Conservation (phyloP, 2,888 invertebrate genomes). For the Machimus atricapillus region DNA sequence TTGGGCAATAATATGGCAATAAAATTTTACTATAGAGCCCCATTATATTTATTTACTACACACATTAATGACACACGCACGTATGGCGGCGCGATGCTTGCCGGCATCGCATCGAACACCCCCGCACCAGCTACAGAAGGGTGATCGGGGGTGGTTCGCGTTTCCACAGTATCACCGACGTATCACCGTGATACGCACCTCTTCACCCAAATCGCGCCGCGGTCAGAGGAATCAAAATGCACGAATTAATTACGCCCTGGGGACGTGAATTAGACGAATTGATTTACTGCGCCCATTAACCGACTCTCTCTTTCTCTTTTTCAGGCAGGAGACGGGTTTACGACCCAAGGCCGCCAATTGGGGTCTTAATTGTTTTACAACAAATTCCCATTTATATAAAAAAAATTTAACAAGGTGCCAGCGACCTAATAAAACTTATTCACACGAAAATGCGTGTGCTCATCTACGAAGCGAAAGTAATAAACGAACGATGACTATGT, state of each 20-base stretch:
- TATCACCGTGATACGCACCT: not conserved
- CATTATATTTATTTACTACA: slow-evolving; percentile 47
- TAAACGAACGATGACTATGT: not conserved
- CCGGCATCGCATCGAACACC: not conserved
- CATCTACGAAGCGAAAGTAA: not conserved
- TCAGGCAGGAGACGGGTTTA: not conserved
- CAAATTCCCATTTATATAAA: not conserved
- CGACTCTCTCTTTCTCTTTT: not conserved
- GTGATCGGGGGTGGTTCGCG: not conserved
- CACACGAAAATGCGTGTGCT: slow-evolving; percentile 9
- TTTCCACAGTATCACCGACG: not conserved
- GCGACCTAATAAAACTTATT: slow-evolving; percentile 8
- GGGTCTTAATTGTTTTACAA: slow-evolving; percentile 19
- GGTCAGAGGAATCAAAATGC: not conserved
- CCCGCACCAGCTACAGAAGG: not conserved
- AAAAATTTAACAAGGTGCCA: slow-evolving; percentile 11
- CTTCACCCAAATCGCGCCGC: not conserved
- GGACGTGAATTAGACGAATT: slow-evolving; percentile 4
- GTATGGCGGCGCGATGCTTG: not conserved
- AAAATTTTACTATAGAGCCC: slow-evolving; percentile 46
- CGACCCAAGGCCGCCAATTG: not conserved
- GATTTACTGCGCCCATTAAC: slow-evolving; percentile 23
- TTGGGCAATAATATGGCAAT: slow-evolving; percentile 49
- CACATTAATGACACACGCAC: slow-evolving; percentile 33
- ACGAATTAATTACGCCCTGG: not conserved